Evolutionary conservation across 2,113 vertebrate species (phyloP).

Genomic region (Chinchilla lanigera): DNA sequence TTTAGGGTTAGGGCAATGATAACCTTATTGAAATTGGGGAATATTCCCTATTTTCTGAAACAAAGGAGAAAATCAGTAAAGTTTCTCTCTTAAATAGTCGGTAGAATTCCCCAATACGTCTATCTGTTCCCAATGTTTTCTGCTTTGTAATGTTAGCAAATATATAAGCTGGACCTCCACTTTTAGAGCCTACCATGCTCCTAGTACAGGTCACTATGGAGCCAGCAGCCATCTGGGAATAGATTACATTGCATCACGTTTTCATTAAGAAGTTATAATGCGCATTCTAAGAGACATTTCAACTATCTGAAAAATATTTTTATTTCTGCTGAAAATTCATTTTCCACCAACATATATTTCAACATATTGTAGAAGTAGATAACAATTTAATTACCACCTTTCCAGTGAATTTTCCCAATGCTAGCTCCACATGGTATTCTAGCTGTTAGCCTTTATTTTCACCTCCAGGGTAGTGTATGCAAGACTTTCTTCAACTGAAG

Average conservation of each 20-base stretch:
- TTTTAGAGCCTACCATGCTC: neutral
- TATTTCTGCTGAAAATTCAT: neutral
- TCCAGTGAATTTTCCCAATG: neutral
- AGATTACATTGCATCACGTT: neutral
- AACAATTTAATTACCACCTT: neutral
- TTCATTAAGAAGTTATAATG: neutral
- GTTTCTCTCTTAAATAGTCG: neutral
- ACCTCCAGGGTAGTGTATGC: neutral
- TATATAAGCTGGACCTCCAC: neutral
- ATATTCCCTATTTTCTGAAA: neutral
- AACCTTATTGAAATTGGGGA: neutral
- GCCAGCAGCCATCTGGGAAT: accelerated
- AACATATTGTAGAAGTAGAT: neutral
- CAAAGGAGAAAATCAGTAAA: neutral
- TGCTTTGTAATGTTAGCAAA: neutral
- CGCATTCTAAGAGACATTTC: neutral
- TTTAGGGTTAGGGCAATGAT: neutral
- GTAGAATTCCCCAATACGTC: neutral
- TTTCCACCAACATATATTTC: neutral
- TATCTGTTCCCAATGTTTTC: neutral
- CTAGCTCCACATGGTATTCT: neutral
- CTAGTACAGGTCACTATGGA: neutral
- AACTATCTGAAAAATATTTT: neutral
- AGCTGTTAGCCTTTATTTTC: neutral
- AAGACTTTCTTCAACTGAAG: neutral